These are phyloP conservation scores for Ophiothrix spiculata DNA, from an alignment of 35 echinoderm and acorn worm genomes.

Conservation along the genomic window DNA sequence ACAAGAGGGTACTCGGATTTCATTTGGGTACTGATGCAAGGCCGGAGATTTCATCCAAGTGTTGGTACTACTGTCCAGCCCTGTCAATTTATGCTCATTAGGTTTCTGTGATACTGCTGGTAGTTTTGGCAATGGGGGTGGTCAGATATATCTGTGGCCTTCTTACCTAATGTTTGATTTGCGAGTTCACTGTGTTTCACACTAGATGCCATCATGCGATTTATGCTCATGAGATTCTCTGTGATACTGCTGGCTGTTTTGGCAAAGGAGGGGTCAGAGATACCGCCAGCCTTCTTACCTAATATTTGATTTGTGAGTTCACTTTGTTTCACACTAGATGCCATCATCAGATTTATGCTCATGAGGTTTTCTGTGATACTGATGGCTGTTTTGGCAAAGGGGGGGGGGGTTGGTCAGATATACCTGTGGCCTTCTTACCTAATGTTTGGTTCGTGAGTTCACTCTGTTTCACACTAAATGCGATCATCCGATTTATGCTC, in stretches of 20 bases:
- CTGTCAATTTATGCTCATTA: too few species aligned
- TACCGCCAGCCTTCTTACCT: too few species aligned
- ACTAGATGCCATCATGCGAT: conserved; percentile 87
- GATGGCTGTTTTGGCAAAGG: conserved; percentile 86
- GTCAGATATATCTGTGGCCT: neutral
- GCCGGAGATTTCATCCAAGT: too few species aligned
- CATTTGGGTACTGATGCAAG: neutral
- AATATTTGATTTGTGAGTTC: conserved; percentile 69
- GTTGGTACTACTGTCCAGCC: conserved; percentile 37
- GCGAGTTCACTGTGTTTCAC: conserved; percentile 74
- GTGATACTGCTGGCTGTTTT: conserved; percentile 95
- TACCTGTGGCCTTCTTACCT: too few species aligned
- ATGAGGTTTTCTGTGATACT: conserved; percentile 90
- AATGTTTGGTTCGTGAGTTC: conserved; percentile 69
- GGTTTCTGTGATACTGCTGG: conserved; percentile 82
- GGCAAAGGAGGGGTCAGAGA: conserved; percentile 65
- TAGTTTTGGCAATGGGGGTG: conserved; percentile 84
- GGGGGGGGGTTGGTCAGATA: conserved; percentile 59
- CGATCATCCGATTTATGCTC: too few species aligned
- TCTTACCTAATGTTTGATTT: conserved; percentile 80
- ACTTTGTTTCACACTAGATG: conserved; percentile 74
- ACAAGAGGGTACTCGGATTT: neutral
- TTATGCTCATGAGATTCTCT: conserved; percentile 82
- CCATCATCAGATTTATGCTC: too few species aligned
- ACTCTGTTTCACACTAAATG: conserved; percentile 73